Conservation (phyloP, 2,888 invertebrate species). For the Perizoma flavofasciatum region DNA sequence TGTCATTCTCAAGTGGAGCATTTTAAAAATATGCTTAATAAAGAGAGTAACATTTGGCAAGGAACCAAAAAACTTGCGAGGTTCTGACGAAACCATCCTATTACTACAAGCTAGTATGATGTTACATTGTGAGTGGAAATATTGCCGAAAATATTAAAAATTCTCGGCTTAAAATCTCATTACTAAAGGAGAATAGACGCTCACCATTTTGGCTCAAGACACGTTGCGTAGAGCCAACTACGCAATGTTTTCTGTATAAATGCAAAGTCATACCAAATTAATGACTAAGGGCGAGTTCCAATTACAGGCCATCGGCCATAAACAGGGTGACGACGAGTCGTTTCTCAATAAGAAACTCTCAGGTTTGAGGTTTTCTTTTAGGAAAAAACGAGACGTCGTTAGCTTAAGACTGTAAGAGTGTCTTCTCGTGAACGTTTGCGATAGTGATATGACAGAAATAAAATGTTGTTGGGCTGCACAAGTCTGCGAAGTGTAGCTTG, state of each 20-base stretch:
- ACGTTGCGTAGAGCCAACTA: constrained; percentile 8
- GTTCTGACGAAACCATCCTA: constrained; percentile 13
- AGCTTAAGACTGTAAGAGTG: too few species aligned
- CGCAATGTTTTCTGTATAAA: constrained; percentile 1
- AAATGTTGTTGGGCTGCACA: too few species aligned
- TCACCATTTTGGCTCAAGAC: constrained; percentile 13
- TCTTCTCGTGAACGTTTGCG: too few species aligned
- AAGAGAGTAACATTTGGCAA: constrained; percentile 26
- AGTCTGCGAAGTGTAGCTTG: too few species aligned
- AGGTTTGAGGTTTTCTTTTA: too few species aligned
- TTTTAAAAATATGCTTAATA: constrained; percentile 32
- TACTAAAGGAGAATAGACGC: constrained; percentile 17
- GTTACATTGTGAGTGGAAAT: constrained; percentile 13
- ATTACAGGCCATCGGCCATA: too few species aligned
- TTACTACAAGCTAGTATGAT: constrained; percentile 17
- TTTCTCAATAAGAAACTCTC: too few species aligned
- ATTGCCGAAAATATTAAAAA: constrained; percentile 19
- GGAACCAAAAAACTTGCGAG: constrained; percentile 27
- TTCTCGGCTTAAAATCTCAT: constrained; percentile 23
- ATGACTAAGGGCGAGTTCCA: too few species aligned
- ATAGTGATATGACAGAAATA: too few species aligned
- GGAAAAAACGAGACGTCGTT: too few species aligned
- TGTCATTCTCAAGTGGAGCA: constrained; percentile 26
- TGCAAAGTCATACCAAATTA: background rate
- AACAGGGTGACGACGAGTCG: too few species aligned